These are phyloP conservation scores for Anoplius nigerrimus DNA, from an alignment of 2,888 invertebrate species.

Conservation along the genomic window DNA sequence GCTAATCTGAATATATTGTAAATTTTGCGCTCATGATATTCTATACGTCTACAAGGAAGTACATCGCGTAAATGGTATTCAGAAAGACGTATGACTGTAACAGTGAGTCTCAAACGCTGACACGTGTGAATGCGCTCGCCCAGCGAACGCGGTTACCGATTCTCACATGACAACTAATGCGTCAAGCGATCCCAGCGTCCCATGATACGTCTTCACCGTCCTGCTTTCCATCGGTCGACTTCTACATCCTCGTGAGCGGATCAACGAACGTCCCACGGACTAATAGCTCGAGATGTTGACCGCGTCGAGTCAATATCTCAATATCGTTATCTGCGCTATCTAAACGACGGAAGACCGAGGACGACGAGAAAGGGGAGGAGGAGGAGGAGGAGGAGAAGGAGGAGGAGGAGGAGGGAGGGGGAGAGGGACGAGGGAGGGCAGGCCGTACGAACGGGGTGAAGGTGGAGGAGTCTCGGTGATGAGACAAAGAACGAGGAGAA, in stretches of 20 bases:
- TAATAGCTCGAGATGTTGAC: conserved; percentile 58
- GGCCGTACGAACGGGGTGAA: neutral
- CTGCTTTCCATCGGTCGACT: conserved; percentile 10
- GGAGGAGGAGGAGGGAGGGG: conserved; percentile 14
- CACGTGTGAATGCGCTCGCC: too few relatives aligned
- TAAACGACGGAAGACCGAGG: conserved; percentile 48
- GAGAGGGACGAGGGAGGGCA: conserved; percentile 6
- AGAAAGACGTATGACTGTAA: too few relatives aligned
- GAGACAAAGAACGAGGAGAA: too few relatives aligned
- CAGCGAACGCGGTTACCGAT: too few relatives aligned
- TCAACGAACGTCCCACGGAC: conserved; percentile 43
- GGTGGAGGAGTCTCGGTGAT: neutral
- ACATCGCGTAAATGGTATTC: too few relatives aligned
- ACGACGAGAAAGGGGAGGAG: conserved; percentile 8
- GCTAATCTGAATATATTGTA: too few relatives aligned
- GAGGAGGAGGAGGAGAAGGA: conserved; percentile 1
- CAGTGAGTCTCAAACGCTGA: too few relatives aligned
- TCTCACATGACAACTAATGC: too few relatives aligned
- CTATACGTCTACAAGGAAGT: too few relatives aligned
- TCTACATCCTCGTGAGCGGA: conserved; percentile 21
- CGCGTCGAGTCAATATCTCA: conserved; percentile 62
- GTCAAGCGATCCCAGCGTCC: too few relatives aligned
- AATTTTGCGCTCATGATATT: too few relatives aligned
- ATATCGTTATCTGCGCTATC: conserved; percentile 62
- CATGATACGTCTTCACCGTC: too few relatives aligned